These are phyloP conservation scores for Conops quadrifasciatus DNA, from an alignment of 2,888 invertebrate species.

Conservation along the genomic window DNA sequence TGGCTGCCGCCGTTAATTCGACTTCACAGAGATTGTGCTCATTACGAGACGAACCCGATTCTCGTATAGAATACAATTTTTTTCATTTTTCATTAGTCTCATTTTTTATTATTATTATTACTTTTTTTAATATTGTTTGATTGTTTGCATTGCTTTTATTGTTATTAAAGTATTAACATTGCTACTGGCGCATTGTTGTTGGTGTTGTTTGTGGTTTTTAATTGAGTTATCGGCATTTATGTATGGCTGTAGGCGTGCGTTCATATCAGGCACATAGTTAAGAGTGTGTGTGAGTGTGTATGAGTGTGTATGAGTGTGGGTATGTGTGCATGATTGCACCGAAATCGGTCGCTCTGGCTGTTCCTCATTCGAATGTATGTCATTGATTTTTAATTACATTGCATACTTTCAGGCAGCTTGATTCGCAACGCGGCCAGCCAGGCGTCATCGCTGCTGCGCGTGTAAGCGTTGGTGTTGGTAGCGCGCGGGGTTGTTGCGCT, in stretches of 20 bases:
- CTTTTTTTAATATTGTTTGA: neutral
- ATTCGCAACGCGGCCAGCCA: constrained; percentile 2
- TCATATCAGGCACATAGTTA: neutral
- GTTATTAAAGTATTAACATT: no score
- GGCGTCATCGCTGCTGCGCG: constrained; percentile 17
- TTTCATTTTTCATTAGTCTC: neutral
- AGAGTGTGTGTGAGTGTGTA: neutral
- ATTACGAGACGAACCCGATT: no score
- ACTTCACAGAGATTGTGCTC: no score
- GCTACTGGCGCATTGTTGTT: no score
- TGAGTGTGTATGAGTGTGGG: neutral
- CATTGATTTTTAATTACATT: constrained; percentile 63
- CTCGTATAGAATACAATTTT: no score
- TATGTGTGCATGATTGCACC: neutral
- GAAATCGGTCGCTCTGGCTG: constrained; percentile 29
- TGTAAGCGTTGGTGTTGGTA: constrained; percentile 3
- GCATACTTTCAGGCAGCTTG: constrained; percentile 51
- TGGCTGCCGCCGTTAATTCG: no score
- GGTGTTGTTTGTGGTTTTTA: constrained; percentile 3
- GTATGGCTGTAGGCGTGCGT: no score
- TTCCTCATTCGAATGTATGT: constrained; percentile 53
- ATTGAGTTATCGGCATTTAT: neutral
- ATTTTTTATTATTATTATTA: neutral
- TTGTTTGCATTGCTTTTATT: no score
- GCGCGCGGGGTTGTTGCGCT: constrained; percentile 12